A percentile compares a stretch with the other conserved stretches of the same genome.
These are phyloP conservation scores for Caenorhabditis virilis DNA, from an alignment of 2,888 invertebrate species.

Conservation along the genomic window DNA sequence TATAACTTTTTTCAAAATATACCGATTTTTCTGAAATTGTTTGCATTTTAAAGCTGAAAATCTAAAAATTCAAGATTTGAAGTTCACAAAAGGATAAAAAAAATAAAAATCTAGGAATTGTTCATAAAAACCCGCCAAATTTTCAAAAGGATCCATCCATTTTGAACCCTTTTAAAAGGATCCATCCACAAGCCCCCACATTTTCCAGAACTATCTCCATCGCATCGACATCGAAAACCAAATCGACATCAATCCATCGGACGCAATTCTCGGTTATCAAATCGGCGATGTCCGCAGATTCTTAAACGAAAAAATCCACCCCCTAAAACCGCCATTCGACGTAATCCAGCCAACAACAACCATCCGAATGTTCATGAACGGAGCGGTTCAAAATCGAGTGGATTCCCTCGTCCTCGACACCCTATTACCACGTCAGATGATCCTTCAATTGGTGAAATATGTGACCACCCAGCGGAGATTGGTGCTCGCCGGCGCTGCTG, in stretches of 20 bases:
- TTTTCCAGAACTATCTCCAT: conserved; percentile 76
- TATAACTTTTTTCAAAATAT: no score
- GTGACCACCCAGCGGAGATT: conserved; percentile 89
- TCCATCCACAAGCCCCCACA: not conserved
- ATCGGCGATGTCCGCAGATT: conserved; percentile 73
- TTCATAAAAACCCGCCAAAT: no score
- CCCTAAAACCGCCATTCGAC: conserved; percentile 45
- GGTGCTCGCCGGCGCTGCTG: conserved; percentile 86
- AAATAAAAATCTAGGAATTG: no score
- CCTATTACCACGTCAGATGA: conserved; percentile 69
- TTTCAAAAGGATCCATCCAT: no score
- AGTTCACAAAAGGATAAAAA: no score
- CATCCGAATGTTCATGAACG: conserved; percentile 60
- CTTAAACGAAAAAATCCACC: conserved; percentile 9
- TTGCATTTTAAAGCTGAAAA: no score
- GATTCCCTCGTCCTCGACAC: conserved; percentile 77
- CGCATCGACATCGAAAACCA: conserved; percentile 90
- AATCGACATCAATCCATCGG: conserved; percentile 78
- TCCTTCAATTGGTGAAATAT: conserved; percentile 87
- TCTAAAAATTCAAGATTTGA: no score
- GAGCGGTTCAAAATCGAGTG: conserved; percentile 83
- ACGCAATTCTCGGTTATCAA: conserved; percentile 90
- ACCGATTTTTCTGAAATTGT: no score
- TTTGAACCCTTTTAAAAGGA: no score
- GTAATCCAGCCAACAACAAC: conserved; percentile 55